These are phyloP conservation scores for Cosmia pyralina DNA, from an alignment of 2,888 invertebrate species.

Conservation along the genomic window DNA sequence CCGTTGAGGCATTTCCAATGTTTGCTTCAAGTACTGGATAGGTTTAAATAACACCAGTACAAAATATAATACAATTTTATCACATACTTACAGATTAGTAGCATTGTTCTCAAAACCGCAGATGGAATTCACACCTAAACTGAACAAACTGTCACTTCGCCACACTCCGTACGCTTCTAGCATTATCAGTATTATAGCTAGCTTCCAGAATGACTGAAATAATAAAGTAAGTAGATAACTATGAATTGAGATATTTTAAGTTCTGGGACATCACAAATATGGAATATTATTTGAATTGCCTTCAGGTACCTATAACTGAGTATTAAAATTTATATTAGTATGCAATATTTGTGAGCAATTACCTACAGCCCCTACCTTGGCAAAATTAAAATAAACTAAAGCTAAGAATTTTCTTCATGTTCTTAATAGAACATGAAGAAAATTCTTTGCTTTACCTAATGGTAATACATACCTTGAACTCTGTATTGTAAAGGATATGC, in stretches of 20 bases:
- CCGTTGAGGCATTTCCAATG: too few species aligned
- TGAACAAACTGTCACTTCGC: conserved; percentile 85
- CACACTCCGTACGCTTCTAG: conserved; percentile 95
- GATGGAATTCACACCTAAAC: conserved; percentile 75
- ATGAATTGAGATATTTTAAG: too few species aligned
- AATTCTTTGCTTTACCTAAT: too few species aligned
- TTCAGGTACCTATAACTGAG: background rate
- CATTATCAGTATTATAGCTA: conserved; percentile 93
- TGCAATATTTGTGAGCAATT: background rate
- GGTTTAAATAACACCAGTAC: background rate
- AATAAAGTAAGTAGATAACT: background rate
- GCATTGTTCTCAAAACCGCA: conserved; percentile 74
- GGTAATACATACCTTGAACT: conserved; percentile 94
- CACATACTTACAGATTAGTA: conserved; percentile 77
- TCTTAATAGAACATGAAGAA: too few species aligned
- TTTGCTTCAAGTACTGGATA: background rate
- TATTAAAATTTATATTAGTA: background rate
- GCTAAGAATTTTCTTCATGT: too few species aligned
- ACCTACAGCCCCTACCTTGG: too few species aligned
- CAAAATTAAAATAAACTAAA: background rate
- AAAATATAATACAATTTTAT: background rate
- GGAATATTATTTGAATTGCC: background rate
- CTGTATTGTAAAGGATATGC: conserved; percentile 95
- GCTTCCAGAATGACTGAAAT: conserved; percentile 94
- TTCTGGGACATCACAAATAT: background rate